A percentile compares a stretch with the other conserved stretches of the same genome.
Conservation (phyloP, 2,113 vertebrate genomes). For the Cheilinus undulatus region DNA sequence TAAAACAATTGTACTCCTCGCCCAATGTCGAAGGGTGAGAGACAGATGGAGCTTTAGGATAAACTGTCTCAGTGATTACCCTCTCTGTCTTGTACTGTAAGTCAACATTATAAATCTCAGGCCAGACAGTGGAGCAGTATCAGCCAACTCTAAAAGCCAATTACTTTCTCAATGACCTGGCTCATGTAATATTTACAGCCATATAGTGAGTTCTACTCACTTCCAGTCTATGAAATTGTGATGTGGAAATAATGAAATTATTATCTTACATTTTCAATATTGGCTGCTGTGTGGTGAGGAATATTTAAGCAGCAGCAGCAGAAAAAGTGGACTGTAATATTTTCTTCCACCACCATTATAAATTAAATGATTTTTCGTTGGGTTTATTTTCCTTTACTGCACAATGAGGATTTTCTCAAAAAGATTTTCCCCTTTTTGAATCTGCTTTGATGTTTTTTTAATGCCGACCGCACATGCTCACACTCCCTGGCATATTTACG, state of each 20-base stretch:
- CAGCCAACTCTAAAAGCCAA: slow-evolving; percentile 75
- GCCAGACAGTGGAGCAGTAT: slow-evolving; percentile 59
- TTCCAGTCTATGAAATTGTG: slow-evolving; percentile 51
- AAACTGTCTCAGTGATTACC: slow-evolving; percentile 73
- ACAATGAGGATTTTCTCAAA: slow-evolving; percentile 2
- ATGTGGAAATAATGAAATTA: slow-evolving; percentile 53
- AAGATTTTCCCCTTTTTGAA: background rate
- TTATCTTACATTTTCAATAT: slow-evolving; percentile 42
- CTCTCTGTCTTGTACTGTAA: slow-evolving; percentile 72
- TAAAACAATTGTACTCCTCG: slow-evolving; percentile 57
- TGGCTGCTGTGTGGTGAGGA: slow-evolving; percentile 11
- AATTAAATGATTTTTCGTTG: background rate
- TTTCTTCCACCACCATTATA: slow-evolving; percentile 4
- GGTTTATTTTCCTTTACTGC: background rate
- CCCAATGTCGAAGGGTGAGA: slow-evolving; percentile 50
- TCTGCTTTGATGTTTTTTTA: slow-evolving; percentile 34
- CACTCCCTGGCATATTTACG: slow-evolving; percentile 38
- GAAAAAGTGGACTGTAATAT: background rate
- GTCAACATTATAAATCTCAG: slow-evolving; percentile 79
- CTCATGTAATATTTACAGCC: slow-evolving; percentile 77
- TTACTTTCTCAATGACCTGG: slow-evolving; percentile 73
- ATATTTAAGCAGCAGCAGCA: slow-evolving; percentile 1
- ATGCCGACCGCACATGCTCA: slow-evolving; percentile 6
- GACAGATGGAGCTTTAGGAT: slow-evolving; percentile 69
- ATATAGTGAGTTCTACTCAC: slow-evolving; percentile 47